A percentile compares a stretch with the other conserved stretches of the same genome.
These are phyloP conservation scores for Philaethria dido DNA, from an alignment of 2,888 invertebrate genomes.

Conservation along the genomic window DNA sequence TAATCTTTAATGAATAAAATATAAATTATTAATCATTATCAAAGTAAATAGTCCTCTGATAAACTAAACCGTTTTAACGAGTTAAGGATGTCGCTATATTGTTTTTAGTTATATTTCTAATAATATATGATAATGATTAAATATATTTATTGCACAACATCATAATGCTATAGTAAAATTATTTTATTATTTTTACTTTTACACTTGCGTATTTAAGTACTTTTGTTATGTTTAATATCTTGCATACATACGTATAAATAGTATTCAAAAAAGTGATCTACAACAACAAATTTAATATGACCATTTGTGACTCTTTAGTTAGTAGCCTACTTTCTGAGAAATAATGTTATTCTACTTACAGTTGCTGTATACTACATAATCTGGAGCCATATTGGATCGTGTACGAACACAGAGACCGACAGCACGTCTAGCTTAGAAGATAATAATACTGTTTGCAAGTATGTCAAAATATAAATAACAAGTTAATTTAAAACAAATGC, in stretches of 20 bases:
- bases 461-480: constrained; percentile 40
- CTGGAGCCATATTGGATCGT: constrained; percentile 89
- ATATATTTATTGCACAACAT: too few relatives aligned
- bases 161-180: too few relatives aligned
- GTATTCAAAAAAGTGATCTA: too few relatives aligned
- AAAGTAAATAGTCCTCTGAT: neutral
- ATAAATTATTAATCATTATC: neutral
- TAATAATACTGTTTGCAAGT: constrained; percentile 69
- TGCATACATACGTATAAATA: too few relatives aligned
- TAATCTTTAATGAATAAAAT: neutral
- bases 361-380: constrained; percentile 89
- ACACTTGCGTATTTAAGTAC: too few relatives aligned
- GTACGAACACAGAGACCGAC: constrained; percentile 73
- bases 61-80: neutral
- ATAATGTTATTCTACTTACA: constrained; percentile 53
- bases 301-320: too few relatives aligned
- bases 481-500: too few relatives aligned
- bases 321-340: constrained; percentile 1
- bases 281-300: too few relatives aligned
- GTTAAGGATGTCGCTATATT: neutral
- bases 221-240: too few relatives aligned
- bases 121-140: neutral
- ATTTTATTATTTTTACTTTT: too few relatives aligned
- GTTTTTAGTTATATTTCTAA: neutral
- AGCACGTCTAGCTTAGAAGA: constrained; percentile 62